Evolutionary conservation across 2,888 invertebrate species (phyloP).

Genomic region (Megalurothrips usitatus): DNA sequence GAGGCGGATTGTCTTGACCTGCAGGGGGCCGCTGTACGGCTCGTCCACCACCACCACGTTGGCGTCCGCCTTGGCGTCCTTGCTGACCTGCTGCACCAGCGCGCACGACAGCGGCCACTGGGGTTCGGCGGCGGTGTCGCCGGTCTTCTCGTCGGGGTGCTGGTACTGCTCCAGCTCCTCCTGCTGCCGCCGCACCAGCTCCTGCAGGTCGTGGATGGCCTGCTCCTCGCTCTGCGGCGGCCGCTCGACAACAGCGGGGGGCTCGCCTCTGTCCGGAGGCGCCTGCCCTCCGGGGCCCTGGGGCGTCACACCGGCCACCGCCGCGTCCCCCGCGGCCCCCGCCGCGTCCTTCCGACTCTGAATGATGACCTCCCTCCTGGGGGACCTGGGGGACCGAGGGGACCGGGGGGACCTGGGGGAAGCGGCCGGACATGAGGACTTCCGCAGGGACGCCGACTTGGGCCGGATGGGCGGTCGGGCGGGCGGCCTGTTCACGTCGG

Average conservation of each 20-base stretch:
- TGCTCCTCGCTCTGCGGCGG: slow-evolving; percentile 14
- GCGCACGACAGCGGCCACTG: background rate
- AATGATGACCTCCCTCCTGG: no score
- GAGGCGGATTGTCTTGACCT: background rate
- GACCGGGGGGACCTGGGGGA: background rate
- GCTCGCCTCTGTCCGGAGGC: background rate
- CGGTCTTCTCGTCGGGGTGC: background rate
- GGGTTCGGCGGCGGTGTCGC: background rate
- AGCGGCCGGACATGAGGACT: background rate
- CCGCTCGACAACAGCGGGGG: background rate
- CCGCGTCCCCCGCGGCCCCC: no score
- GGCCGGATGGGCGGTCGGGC: slow-evolving; percentile 2
- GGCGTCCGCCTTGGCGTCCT: background rate
- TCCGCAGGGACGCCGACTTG: background rate
- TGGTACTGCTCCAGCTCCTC: slow-evolving; percentile 16
- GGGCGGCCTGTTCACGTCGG: background rate
- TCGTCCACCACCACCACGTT: background rate
- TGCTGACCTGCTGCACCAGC: background rate
- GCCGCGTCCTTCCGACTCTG: no score
- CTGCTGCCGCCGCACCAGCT: slow-evolving; percentile 21
- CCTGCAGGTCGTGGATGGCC: slow-evolving; percentile 21
- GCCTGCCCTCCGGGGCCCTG: background rate
- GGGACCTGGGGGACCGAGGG: background rate
- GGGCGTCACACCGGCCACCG: background rate
- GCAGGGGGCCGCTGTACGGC: background rate